phyloP scores from a whole-genome alignment of 1,140 invertebrate species.

The Homarus americanus region DNA sequence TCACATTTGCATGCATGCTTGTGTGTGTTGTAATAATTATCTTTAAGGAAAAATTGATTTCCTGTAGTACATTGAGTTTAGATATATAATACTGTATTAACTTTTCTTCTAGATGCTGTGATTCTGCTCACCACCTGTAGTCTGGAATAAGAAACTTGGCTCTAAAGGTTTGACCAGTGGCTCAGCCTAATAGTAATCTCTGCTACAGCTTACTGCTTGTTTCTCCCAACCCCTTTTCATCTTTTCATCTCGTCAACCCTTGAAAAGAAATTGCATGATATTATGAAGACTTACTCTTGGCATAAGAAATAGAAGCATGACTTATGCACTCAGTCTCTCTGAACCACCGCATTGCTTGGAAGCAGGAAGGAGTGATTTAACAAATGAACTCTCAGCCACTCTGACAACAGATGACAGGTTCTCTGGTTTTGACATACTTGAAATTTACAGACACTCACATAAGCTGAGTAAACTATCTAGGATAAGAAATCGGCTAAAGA shows the following conservation, averaged over 20 bases:
- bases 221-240: neutral
- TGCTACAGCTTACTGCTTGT: neutral
- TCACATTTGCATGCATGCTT: too few species aligned
- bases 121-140: slow-evolving; percentile 27
- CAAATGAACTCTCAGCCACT: neutral
- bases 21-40: too few species aligned
- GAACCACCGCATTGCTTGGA: neutral
- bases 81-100: neutral
- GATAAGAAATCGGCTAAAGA: neutral
- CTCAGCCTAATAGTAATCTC: neutral
- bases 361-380: neutral
- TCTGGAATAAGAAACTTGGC: slow-evolving; percentile 16
- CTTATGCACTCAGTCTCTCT: neutral
- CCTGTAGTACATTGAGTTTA: neutral
- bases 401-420: neutral
- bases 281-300: neutral
- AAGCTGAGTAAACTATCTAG: neutral
- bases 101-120: slow-evolving; percentile 32
- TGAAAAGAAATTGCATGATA: neutral
- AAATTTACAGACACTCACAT: neutral
- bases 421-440: slow-evolving; percentile 1
- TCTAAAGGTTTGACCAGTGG: slow-evolving; percentile 25
- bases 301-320: neutral
- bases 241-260: neutral
- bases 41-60: neutral